phyloP scores from a whole-genome alignment of 1,140 invertebrate species.

The Homalodisca vitripennis region DNA sequence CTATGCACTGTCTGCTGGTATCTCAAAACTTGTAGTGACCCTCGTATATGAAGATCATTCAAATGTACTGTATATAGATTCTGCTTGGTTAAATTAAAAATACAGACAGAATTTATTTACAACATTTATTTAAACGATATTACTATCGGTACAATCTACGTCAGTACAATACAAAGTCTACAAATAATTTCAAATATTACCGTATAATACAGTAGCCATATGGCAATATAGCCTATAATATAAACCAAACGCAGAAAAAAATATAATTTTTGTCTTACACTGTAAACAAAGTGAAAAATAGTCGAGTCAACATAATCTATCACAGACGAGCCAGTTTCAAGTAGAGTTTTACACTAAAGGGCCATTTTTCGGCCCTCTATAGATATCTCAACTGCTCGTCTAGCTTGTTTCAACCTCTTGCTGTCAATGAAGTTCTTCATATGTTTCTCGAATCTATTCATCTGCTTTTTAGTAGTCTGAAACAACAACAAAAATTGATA shows the following conservation, averaged over 20 bases:
- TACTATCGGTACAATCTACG: slow-evolving; percentile 1
- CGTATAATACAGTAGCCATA: too few relatives aligned
- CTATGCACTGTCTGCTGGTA: too few relatives aligned
- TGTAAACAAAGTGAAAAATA: neutral
- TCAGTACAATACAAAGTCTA: slow-evolving; percentile 13
- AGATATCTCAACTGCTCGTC: slow-evolving; percentile 87
- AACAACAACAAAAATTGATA: slow-evolving; percentile 39
- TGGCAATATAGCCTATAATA: too few relatives aligned
- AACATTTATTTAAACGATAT: slow-evolving; percentile 11
- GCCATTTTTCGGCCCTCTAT: slow-evolving; percentile 96
- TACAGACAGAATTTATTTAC: slow-evolving; percentile 1
- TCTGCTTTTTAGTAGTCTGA: slow-evolving; percentile 75
- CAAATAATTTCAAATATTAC: slow-evolving; percentile 12
- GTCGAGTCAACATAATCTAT: neutral
- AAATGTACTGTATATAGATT: too few relatives aligned
- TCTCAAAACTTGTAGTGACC: too few relatives aligned
- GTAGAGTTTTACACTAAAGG: slow-evolving; percentile 55
- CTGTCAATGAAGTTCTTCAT: slow-evolving; percentile 86
- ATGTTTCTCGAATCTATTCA: slow-evolving; percentile 87
- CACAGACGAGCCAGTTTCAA: neutral
- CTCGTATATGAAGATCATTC: too few relatives aligned
- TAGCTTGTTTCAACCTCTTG: slow-evolving; percentile 74
- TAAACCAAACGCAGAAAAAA: too few relatives aligned
- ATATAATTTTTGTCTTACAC: too few relatives aligned
- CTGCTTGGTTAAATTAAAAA: neutral